phyloP scores from a whole-genome alignment of 2,888 invertebrate genomes.

The Morinoia aosen region DNA sequence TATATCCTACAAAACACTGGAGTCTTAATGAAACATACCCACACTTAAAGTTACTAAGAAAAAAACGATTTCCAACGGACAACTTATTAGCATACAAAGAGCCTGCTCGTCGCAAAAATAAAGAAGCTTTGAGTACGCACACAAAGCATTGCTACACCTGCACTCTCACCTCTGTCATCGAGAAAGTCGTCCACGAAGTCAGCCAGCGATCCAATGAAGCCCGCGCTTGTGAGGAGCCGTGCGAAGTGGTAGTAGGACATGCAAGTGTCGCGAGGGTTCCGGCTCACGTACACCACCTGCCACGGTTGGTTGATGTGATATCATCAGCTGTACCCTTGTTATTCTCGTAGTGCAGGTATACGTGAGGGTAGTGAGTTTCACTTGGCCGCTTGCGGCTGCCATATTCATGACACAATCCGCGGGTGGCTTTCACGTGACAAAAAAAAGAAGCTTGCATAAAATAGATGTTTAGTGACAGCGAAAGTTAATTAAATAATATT shows the following conservation, averaged over 20 bases:
- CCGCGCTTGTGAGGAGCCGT: constrained; percentile 70
- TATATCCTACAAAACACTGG: too few species aligned
- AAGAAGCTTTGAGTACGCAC: too few species aligned
- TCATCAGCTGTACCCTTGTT: neutral
- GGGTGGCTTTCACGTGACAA: neutral
- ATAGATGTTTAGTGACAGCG: too few species aligned
- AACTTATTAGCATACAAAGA: too few species aligned
- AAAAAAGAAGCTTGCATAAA: neutral
- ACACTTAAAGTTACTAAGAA: too few species aligned
- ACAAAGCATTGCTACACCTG: neutral
- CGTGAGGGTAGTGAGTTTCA: neutral
- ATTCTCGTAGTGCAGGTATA: neutral
- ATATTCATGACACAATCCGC: neutral
- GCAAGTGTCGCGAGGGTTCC: constrained; percentile 74
- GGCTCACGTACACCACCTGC: constrained; percentile 72
- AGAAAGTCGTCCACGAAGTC: constrained; percentile 72
- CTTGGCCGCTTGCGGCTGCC: neutral
- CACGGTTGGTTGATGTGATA: neutral
- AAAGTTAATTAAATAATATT: too few species aligned
- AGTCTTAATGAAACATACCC: too few species aligned
- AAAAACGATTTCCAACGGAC: too few species aligned
- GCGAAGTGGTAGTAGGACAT: constrained; percentile 73
- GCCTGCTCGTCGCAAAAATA: too few species aligned
- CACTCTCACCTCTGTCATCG: constrained; percentile 70
- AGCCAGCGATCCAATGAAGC: constrained; percentile 72